Percentiles rank a stretch among this genome's conserved stretches.
phyloP scores from a whole-genome alignment of 2,797 vertebrate species.

The Pygocentrus nattereri region DNA sequence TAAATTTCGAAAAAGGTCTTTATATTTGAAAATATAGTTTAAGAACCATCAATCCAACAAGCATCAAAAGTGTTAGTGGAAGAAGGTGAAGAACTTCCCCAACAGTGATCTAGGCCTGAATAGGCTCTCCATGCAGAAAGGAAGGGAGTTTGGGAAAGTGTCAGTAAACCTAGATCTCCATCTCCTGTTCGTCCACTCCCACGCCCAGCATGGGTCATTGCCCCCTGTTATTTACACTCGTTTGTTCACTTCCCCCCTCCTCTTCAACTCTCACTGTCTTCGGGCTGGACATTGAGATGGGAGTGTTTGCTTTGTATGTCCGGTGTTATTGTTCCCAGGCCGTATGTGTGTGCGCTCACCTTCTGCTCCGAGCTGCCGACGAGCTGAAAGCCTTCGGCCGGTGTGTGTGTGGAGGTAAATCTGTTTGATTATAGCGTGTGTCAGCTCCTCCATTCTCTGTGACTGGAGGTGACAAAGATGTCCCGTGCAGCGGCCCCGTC shows the following conservation, averaged over 20 bases:
- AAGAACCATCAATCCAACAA: no score
- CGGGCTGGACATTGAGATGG: constrained; percentile 42
- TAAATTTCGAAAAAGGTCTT: no score
- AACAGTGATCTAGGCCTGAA: neutral
- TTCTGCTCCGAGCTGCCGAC: constrained; percentile 16
- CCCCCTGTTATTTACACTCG: constrained; percentile 52
- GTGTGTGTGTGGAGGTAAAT: constrained; percentile 46
- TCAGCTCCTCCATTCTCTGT: constrained; percentile 42
- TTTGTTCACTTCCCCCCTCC: constrained; percentile 38
- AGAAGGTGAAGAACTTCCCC: neutral
- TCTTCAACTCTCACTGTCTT: constrained; percentile 29
- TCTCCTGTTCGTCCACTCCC: constrained; percentile 50
- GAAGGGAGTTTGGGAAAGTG: constrained; percentile 54
- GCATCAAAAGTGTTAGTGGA: neutral
- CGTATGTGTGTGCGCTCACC: constrained; percentile 23
- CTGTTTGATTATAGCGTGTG: constrained; percentile 56
- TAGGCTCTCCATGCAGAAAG: constrained; percentile 4
- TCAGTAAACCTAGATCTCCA: constrained; percentile 45
- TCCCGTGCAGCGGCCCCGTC: constrained; percentile 24
- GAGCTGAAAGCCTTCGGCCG: constrained; percentile 39
- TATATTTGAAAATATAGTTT: no score
- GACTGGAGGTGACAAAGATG: constrained; percentile 48
- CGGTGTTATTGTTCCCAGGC: constrained; percentile 46
- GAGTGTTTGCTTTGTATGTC: constrained; percentile 46
- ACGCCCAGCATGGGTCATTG: constrained; percentile 49